These are phyloP conservation scores for Bilobella aurantiaca DNA, from an alignment of 1,140 invertebrate genomes.

Conservation along the genomic window DNA sequence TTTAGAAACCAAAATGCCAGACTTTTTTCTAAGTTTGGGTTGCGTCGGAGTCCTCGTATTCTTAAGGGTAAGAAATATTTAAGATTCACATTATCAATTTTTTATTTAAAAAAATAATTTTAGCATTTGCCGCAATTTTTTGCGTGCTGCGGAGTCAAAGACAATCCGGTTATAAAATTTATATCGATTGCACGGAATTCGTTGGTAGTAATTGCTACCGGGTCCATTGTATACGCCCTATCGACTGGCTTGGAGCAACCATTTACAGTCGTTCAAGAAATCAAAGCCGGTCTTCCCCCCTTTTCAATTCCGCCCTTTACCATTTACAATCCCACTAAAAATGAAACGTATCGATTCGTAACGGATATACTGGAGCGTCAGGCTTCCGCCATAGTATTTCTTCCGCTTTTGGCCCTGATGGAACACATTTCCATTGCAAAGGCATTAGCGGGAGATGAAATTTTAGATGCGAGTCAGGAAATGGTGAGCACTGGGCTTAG, in stretches of 20 bases:
- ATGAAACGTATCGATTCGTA: constrained; percentile 53
- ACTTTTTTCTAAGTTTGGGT: constrained; percentile 54
- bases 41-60: constrained; percentile 56
- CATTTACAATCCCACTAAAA: constrained; percentile 44
- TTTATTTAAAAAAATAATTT: constrained; percentile 35
- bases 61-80: constrained; percentile 48
- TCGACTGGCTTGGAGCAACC: background rate
- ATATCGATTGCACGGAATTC: constrained; percentile 67
- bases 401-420: constrained; percentile 59
- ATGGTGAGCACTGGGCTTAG: constrained; percentile 67
- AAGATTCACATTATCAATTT: constrained; percentile 5
- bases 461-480: constrained; percentile 70
- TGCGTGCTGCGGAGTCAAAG: constrained; percentile 27
- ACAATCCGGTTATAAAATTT: constrained; percentile 50
- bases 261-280: constrained; percentile 15
- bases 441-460: constrained; percentile 42
- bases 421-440: constrained; percentile 25
- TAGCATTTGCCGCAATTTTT: constrained; percentile 32
- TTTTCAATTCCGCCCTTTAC: constrained; percentile 56
- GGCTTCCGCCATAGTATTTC: constrained; percentile 61
- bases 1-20: constrained; percentile 50
- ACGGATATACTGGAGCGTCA: constrained; percentile 56
- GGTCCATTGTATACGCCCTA: constrained; percentile 4
- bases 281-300: constrained; percentile 40
- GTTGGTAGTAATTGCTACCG: constrained; percentile 56